Evolutionary conservation across 1,140 invertebrate genomes (phyloP), one percentile per base, ranked within the genome.

Genomic region (Lepidostoma basale): DNA sequence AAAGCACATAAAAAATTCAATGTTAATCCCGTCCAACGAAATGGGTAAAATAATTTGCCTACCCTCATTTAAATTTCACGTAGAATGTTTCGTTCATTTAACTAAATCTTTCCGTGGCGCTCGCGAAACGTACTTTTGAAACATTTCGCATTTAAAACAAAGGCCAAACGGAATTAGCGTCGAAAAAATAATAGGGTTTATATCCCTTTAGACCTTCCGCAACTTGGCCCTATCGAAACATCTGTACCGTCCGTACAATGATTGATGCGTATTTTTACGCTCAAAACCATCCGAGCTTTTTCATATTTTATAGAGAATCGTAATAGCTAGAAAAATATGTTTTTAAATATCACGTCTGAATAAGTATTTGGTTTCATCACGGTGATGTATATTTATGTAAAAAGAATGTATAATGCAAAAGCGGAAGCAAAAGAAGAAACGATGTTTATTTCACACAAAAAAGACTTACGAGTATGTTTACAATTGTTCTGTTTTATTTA

Each of bases 231-330:
- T 54, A 26, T 16, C 14, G 30, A 54, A 54, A 54, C 18, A 54
- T 54, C 49, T 9, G 25, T 54, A 28, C 10, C 12, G 49, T 6
- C 49, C 26, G 28, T 16, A 33, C 10, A 30, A 28, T 54, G 49
- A 54, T 54, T 26, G 49, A 33, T 54, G 25, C 23, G 18, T 12
- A 54, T 54, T 28, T 54, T 54, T 54, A 12, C 33, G 33, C 2
- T 36, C 14, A 1, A 36, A 36, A 36, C 10, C 5, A 36, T 12
- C 33, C 33, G 14, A n/a, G 33, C 10, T 2, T 36, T 6, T 3
- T 36, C 14, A 36, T 36, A 40, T 16, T 40, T 40, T 16, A 40
- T 40, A 40, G 39, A 8, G n/a, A 18, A 40, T 40, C 39, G 14
- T 14, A 40, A 16, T 40, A n/a, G n/a, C n/a, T n/a, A n/a, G n/a